phyloP scores from a whole-genome alignment of 2,888 invertebrate species.

The Latrodectus hesperus region DNA sequence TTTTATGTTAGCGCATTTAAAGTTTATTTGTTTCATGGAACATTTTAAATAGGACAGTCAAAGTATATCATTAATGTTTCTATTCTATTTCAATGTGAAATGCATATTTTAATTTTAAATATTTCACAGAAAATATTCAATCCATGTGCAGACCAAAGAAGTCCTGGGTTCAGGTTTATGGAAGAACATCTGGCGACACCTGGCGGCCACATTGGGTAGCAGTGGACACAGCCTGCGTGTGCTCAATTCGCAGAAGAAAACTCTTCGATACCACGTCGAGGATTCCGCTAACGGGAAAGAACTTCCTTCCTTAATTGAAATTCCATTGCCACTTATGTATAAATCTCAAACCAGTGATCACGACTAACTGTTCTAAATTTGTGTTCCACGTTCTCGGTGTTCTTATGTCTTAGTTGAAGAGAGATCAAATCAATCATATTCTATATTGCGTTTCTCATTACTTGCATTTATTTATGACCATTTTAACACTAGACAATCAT shows the following conservation, averaged over 20 bases:
- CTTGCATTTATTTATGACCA: conserved; percentile 19
- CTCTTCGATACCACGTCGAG: conserved; percentile 8
- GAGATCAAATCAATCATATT: no score
- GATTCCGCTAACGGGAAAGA: conserved; percentile 48
- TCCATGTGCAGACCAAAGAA: conserved; percentile 69
- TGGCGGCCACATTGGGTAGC: conserved; percentile 70
- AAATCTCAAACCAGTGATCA: background rate
- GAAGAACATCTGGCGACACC: conserved; percentile 59
- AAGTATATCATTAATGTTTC: no score
- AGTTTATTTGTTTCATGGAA: no score
- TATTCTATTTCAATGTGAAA: background rate
- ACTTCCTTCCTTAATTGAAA: conserved; percentile 41
- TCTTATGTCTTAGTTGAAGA: no score
- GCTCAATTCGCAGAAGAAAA: conserved; percentile 52
- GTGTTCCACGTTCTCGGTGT: no score
- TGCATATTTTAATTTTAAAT: background rate
- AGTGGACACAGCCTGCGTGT: conserved; percentile 69
- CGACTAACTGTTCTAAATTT: no score
- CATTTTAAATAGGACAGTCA: no score
- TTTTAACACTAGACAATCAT: conserved; percentile 22
- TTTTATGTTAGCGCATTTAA: no score
- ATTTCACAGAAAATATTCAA: conserved; percentile 38
- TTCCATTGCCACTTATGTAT: background rate
- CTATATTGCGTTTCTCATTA: background rate
- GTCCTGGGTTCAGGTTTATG: conserved; percentile 70